Conservation (phyloP, 1,140 invertebrate species). For the Drosophila seguyi region DNA sequence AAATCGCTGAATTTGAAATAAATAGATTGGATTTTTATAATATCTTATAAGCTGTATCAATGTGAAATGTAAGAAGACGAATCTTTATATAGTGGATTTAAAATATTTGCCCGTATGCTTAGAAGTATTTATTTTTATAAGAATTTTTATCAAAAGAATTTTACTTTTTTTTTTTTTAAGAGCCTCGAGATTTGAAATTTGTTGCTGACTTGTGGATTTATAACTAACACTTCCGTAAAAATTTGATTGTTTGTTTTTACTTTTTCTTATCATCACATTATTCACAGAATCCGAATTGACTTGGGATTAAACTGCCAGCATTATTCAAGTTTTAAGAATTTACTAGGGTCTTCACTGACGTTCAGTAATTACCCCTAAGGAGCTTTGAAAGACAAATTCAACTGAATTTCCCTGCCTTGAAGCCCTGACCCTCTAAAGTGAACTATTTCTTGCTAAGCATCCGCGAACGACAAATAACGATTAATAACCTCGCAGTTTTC, state of each 20-base stretch:
- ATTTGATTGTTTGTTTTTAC: too few species aligned
- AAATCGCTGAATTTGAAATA: background rate
- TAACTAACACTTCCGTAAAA: too few species aligned
- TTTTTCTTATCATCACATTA: background rate
- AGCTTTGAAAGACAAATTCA: background rate
- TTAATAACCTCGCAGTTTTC: constrained; percentile 2
- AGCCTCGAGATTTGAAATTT: too few species aligned
- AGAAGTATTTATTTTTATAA: too few species aligned
- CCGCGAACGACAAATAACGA: background rate
- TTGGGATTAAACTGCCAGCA: background rate
- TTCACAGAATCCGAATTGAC: background rate
- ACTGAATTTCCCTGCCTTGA: background rate
- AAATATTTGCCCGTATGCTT: too few species aligned
- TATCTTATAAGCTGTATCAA: too few species aligned
- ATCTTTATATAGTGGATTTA: too few species aligned
- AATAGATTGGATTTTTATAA: background rate
- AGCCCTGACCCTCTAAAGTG: background rate
- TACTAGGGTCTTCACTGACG: background rate
- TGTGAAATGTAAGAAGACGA: background rate
- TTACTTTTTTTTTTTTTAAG: too few species aligned
- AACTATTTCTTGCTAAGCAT: background rate
- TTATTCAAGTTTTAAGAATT: background rate
- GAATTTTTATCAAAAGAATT: too few species aligned
- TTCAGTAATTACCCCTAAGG: background rate
- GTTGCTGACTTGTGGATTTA: too few species aligned